Percentiles rank a stretch among this genome's conserved stretches.
phyloP scores from a whole-genome alignment of 2,888 invertebrate genomes.

The Chymomyza fuscimana region DNA sequence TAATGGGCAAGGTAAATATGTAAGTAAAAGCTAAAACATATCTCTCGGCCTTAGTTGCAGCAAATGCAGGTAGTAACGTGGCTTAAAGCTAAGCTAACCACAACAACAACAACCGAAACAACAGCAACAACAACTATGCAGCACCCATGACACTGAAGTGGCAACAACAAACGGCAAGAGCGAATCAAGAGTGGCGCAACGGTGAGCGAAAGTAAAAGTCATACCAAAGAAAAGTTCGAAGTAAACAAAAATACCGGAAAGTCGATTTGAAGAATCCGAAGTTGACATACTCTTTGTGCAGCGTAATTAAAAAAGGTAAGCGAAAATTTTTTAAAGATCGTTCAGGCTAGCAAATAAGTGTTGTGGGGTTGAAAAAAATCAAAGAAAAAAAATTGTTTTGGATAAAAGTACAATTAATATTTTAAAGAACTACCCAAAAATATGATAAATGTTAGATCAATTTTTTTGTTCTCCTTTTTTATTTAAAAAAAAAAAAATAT shows the following conservation, averaged over 20 bases:
- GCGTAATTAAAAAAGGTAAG: too few species aligned
- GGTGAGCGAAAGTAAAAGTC: constrained; percentile 62
- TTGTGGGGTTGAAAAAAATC: too few species aligned
- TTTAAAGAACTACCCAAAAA: too few species aligned
- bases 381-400: too few species aligned
- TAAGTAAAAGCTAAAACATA: background rate
- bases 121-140: background rate
- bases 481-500: too few species aligned
- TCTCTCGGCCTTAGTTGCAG: background rate
- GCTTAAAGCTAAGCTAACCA: background rate
- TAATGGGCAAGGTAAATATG: background rate
- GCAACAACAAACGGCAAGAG: background rate
- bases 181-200: constrained; percentile 38
- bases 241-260: background rate
- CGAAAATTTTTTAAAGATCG: too few species aligned
- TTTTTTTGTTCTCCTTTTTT: too few species aligned
- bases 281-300: background rate
- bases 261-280: background rate
- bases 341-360: too few species aligned
- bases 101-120: background rate
- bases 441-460: too few species aligned
- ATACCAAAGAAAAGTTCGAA: constrained; percentile 57
- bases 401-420: too few species aligned
- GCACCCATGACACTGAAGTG: background rate
- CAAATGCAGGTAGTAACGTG: constrained; percentile 12